Evolutionary conservation across 2,888 invertebrate genomes (phyloP), one percentile per base, ranked within the genome.

Genomic region (Morinoia aosen): DNA sequence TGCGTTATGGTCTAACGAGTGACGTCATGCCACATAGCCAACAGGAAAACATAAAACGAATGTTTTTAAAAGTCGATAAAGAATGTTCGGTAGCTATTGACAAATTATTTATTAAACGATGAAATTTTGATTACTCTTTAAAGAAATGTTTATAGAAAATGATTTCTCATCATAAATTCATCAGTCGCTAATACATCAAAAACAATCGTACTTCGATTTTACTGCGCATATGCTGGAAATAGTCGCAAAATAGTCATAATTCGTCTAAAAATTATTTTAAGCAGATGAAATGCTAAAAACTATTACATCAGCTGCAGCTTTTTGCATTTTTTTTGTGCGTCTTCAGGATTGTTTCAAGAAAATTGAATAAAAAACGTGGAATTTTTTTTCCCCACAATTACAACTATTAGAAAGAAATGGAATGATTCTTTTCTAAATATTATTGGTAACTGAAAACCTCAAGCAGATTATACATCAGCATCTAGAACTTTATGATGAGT

Each of bases 11-110:
- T 93, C 58, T 57, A 39, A 93, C 57, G 56, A 33, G 93, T 93
- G 93, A 93, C 93, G 93, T 93, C 93, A 93, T 93, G 93, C 93
- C 93, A 93, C 93, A 93, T 93, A 93, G 93, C 93, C 93, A 93
- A 93, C 57, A 93, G 93, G 93, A 93, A 93, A 93, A 93, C 57
- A 93, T 33, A 93, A 93, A 93, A 90, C 40, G 90, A 4, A 90
- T 90, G 5, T 40, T 39, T 90, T 90, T 11, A 39, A 48, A 40
- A 40, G 90, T 39, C 39, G 10, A 90, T 90, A 8, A 40, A 90
- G 40, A 12, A 90, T 40, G 48, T 39, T 25, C 0, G 76, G 25
- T 7, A 33, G 33, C 25, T 14, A 10, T 25, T 0, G 14, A 33
- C 8, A 76, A 76, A 76, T 76, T 76, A 25, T 33, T 25, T 25